Percentiles rank a stretch among this genome's conserved stretches.
phyloP scores from a whole-genome alignment of 2,113 vertebrate genomes.

The Sebastes schlegelii region DNA sequence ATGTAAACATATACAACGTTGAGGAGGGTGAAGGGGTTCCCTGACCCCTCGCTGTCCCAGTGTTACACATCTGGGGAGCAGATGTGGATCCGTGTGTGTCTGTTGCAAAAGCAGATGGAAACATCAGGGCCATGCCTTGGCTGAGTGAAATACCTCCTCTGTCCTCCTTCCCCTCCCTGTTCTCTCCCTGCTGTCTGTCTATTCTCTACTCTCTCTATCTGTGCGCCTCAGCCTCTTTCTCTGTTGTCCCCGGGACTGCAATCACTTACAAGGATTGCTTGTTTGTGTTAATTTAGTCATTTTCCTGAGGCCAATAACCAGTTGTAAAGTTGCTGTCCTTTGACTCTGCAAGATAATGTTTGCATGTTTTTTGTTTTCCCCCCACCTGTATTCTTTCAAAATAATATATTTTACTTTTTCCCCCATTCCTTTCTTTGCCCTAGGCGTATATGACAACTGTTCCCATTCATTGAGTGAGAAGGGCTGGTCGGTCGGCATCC shows the following conservation, averaged over 20 bases:
- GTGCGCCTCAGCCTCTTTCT: not conserved
- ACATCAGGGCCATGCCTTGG: constrained; percentile 72
- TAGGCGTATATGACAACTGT: constrained; percentile 97
- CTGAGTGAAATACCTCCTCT: constrained; percentile 77
- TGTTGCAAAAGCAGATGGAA: constrained; percentile 81
- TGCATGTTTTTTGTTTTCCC: not conserved
- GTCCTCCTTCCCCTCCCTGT: constrained; percentile 64
- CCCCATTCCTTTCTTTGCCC: constrained; percentile 13
- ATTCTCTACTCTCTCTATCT: constrained; percentile 26
- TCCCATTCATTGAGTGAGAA: constrained; percentile 90
- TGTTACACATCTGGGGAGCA: constrained; percentile 81
- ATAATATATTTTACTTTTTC: not conserved
- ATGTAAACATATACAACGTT: constrained; percentile 25
- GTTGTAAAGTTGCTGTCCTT: constrained; percentile 10
- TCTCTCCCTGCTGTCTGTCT: constrained; percentile 51
- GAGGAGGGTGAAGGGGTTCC: constrained; percentile 83
- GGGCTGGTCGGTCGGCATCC: constrained; percentile 95
- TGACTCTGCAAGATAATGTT: not conserved
- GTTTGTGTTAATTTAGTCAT: constrained; percentile 30
- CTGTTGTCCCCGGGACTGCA: constrained; percentile 9
- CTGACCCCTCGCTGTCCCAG: constrained; percentile 84
- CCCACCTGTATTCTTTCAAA: not conserved
- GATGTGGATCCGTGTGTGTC: constrained; percentile 77
- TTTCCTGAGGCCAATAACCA: not conserved
- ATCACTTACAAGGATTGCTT: constrained; percentile 21